phyloP scores from a whole-genome alignment of 2,113 vertebrate genomes.

The Dipodomys stephensi region DNA sequence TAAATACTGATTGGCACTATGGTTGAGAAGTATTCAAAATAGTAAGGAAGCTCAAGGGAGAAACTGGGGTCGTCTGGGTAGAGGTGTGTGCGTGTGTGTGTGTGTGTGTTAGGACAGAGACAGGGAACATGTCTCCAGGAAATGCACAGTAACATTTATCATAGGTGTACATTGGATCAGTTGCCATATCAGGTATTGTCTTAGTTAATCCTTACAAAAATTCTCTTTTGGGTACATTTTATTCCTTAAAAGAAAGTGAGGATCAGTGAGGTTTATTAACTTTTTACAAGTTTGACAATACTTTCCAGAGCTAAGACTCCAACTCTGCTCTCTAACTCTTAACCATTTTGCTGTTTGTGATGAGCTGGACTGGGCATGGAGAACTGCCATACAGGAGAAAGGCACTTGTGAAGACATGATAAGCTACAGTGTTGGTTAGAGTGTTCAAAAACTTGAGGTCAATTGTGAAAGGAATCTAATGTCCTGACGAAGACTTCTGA shows the following conservation, averaged over 20 bases:
- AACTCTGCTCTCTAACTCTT: background rate
- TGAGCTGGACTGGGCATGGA: background rate
- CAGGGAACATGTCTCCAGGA: background rate
- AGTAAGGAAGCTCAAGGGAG: background rate
- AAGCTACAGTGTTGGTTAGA: background rate
- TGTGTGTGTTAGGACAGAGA: background rate
- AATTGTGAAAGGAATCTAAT: background rate
- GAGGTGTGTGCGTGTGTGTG: background rate
- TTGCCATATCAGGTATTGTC: background rate
- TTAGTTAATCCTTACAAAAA: background rate
- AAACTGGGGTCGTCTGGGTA: background rate
- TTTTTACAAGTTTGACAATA: background rate
- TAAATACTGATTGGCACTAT: background rate
- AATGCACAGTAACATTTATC: background rate
- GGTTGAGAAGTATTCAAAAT: background rate
- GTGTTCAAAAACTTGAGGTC: background rate
- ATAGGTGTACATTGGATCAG: background rate
- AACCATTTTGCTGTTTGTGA: no score
- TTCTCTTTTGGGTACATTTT: background rate
- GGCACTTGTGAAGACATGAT: background rate
- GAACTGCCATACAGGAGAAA: background rate
- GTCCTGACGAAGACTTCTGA: background rate
- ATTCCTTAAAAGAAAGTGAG: background rate
- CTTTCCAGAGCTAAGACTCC: background rate
- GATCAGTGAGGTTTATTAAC: background rate